Conservation (phyloP, 1,140 invertebrate genomes). For the Stenopsyche tienmushanensis region DNA sequence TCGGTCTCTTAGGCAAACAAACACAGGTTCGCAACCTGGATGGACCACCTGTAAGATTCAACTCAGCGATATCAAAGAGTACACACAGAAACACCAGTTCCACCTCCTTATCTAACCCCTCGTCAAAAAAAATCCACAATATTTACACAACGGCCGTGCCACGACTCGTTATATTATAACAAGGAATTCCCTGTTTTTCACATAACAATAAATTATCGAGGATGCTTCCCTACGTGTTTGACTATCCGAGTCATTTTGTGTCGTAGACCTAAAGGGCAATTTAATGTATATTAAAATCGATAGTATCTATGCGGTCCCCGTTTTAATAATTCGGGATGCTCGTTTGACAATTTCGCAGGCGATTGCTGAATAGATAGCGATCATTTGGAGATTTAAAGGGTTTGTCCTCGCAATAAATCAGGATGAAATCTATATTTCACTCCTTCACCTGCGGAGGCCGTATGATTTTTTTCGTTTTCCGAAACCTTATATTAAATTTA, state of each 20-base stretch:
- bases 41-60: constrained; percentile 34
- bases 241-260: too few relatives aligned
- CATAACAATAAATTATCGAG: constrained; percentile 12
- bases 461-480: background rate
- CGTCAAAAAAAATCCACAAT: too few relatives aligned
- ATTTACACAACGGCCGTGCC: constrained; percentile 2
- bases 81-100: constrained; percentile 25
- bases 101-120: constrained; percentile 29
- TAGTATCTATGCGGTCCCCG: background rate
- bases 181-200: background rate
- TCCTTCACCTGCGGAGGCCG: constrained; percentile 10
- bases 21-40: too few relatives aligned
- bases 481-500: too few relatives aligned
- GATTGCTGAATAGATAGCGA: background rate
- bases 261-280: background rate
- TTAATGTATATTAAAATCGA: constrained; percentile 6
- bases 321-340: constrained; percentile 5
- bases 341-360: constrained; percentile 10
- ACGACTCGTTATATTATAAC: background rate
- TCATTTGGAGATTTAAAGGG: constrained; percentile 23
- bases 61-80: constrained; percentile 14
- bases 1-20: constrained; percentile 11
- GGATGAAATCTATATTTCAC: constrained; percentile 11
- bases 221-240: constrained; percentile 1
- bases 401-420: constrained; percentile 10